phyloP scores from a whole-genome alignment of 2,888 invertebrate species.

The Temnothorax rugatulus region DNA sequence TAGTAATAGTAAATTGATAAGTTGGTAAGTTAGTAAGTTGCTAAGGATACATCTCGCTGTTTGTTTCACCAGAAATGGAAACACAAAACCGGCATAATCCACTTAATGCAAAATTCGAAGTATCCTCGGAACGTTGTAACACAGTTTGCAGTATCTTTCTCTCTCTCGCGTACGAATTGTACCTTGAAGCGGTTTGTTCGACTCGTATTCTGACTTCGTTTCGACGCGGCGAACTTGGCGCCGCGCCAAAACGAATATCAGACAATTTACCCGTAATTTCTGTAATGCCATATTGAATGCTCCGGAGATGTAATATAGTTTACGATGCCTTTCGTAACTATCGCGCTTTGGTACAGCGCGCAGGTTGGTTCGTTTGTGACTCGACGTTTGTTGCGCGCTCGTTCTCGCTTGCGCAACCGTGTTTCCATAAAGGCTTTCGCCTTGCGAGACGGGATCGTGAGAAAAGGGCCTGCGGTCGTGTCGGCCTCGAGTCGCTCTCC shows the following conservation, averaged over 20 bases:
- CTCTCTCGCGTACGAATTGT: conserved; percentile 24
- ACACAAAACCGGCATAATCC: conserved; percentile 40
- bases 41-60: conserved; percentile 20
- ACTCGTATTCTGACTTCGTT: conserved; percentile 50
- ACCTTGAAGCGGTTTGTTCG: conserved; percentile 49
- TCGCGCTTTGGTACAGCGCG: conserved; percentile 8
- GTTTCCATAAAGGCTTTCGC: conserved; percentile 49
- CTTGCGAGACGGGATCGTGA: conserved; percentile 61
- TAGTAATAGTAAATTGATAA: conserved; percentile 32
- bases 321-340: conserved; percentile 46
- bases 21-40: conserved; percentile 14
- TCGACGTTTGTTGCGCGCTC: conserved; percentile 38
- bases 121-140: conserved; percentile 47
- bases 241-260: conserved; percentile 50
- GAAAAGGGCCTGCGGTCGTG: conserved; percentile 63
- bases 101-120: conserved; percentile 46
- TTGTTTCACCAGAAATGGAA: conserved; percentile 33
- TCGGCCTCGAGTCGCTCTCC: conserved; percentile 42
- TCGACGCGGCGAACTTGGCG: conserved; percentile 44
- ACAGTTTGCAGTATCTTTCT: conserved; percentile 39
- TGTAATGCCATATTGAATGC: conserved; percentile 50
- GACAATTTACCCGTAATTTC: conserved; percentile 54
- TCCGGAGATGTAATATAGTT: conserved; percentile 45
- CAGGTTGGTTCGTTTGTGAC: conserved; percentile 39
- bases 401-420: conserved; percentile 52